These are phyloP conservation scores for Frieseomelitta varia DNA, from an alignment of 1,140 invertebrate genomes.

Conservation along the genomic window DNA sequence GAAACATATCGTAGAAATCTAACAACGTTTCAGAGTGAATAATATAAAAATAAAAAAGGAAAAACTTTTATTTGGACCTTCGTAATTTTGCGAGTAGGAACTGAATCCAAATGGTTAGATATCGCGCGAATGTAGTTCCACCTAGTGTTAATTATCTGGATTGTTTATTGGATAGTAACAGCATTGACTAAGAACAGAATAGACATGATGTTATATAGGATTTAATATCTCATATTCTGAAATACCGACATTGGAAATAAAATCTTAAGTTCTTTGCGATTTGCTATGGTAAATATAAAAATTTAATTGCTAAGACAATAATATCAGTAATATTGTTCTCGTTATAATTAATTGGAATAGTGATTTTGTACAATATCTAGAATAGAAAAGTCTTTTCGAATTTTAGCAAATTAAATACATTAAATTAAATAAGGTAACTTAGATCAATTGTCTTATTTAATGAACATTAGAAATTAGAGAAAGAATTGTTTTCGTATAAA, in stretches of 20 bases:
- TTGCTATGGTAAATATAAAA: neutral
- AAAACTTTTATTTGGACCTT: neutral
- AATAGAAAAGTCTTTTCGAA: too few species aligned
- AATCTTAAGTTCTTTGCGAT: neutral
- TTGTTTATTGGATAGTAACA: neutral
- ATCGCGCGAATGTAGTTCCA: neutral
- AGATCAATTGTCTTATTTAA: too few species aligned
- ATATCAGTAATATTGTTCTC: too few species aligned
- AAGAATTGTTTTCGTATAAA: too few species aligned
- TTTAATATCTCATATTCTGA: neutral
- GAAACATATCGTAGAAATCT: constrained; percentile 2
- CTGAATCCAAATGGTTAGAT: neutral
- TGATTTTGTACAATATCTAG: too few species aligned
- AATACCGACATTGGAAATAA: neutral
- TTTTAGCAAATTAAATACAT: too few species aligned
- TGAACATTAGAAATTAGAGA: too few species aligned
- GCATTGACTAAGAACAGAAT: neutral
- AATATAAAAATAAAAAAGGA: neutral
- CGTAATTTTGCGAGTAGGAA: neutral
- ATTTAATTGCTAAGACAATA: neutral
- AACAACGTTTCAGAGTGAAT: neutral
- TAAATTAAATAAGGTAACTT: too few species aligned
- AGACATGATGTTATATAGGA: neutral
- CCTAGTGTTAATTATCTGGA: neutral
- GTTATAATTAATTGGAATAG: too few species aligned